A percentile compares a stretch with the other conserved stretches of the same genome.
phyloP scores from a whole-genome alignment of 2,888 invertebrate species.

The Caenorhabditis sinica region DNA sequence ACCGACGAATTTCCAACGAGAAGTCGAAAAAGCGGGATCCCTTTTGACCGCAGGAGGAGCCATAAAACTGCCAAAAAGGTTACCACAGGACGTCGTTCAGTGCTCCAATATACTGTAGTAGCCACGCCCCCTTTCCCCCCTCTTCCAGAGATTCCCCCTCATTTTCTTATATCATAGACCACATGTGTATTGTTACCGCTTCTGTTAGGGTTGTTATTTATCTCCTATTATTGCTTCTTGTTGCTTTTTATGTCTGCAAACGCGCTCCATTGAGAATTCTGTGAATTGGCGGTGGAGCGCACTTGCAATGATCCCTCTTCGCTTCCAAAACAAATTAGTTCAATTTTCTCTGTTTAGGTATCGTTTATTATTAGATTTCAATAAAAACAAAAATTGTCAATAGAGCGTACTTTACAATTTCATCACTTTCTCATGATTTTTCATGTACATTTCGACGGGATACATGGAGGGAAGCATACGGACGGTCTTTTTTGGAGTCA shows the following conservation, averaged over 20 bases:
- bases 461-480: constrained; percentile 7
- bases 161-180: constrained; percentile 1
- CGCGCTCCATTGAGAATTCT: background rate
- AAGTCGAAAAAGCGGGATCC: constrained; percentile 27
- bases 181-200: background rate
- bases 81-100: constrained; percentile 56
- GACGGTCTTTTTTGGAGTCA: constrained; percentile 53
- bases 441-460: constrained; percentile 43
- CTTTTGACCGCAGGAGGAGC: background rate
- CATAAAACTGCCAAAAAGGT: constrained; percentile 24
- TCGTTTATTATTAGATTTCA: background rate
- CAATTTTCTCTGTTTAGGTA: background rate
- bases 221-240: background rate
- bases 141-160: background rate
- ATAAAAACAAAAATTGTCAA: background rate
- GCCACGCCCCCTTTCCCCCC: background rate
- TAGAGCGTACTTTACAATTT: constrained; percentile 16
- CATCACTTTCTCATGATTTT: constrained; percentile 15
- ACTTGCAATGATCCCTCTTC: background rate
- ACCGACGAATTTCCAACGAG: constrained; percentile 19
- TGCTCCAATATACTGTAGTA: constrained; percentile 63
- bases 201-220: background rate
- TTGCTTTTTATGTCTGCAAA: background rate
- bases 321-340: background rate
- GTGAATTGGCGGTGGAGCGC: background rate